Evolutionary conservation across 2,888 invertebrate species (phyloP).

Genomic region (Chymomyza caudatula): DNA sequence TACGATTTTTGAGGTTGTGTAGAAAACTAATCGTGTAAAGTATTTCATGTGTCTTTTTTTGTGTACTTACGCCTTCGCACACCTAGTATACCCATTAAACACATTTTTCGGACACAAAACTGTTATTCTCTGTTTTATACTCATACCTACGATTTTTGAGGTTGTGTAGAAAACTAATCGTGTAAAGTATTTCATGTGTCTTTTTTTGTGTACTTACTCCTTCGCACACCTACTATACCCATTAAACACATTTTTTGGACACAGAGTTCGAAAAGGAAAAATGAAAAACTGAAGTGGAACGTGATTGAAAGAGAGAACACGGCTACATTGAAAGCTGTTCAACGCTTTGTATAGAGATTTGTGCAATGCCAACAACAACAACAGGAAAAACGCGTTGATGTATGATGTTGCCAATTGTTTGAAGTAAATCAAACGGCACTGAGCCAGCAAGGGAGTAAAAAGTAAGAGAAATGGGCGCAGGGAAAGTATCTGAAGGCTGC

Average conservation of each 20-base stretch:
- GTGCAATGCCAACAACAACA: constrained; percentile 11
- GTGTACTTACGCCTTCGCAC: no score
- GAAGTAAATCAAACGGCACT: constrained; percentile 65
- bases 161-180: no score
- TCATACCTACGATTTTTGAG: no score
- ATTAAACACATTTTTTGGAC: background rate
- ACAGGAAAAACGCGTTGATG: constrained; percentile 60
- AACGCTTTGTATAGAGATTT: constrained; percentile 57
- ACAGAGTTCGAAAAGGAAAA: background rate
- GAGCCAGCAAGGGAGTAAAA: constrained; percentile 5
- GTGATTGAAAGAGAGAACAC: constrained; percentile 31
- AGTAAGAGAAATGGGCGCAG: constrained; percentile 11
- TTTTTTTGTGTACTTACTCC: no score
- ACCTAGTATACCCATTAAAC: background rate
- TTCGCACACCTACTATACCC: no score
- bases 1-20: no score
- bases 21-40: no score
- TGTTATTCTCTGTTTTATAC: no score
- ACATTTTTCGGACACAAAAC: background rate
- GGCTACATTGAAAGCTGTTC: constrained; percentile 19
- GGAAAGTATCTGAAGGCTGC: constrained; percentile 21
- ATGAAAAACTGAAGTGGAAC: background rate
- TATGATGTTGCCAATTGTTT: constrained; percentile 73
- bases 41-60: no score
- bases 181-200: no score